Conservation (phyloP, 2,113 vertebrate species). For the Herpetotheres cachinnans region DNA sequence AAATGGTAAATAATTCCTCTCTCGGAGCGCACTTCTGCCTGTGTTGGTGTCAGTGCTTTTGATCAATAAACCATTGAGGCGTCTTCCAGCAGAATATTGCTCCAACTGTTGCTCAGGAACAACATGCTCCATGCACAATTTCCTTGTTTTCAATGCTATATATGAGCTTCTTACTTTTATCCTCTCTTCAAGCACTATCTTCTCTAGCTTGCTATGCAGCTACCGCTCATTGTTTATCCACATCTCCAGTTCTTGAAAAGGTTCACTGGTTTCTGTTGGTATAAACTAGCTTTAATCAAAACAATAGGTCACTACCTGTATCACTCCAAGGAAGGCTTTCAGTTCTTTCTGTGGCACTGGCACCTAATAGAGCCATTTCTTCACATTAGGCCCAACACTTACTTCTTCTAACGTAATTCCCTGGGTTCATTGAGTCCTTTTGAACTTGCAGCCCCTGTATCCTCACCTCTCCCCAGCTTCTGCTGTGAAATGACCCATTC, state of each 20-base stretch:
- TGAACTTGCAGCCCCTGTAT: not conserved
- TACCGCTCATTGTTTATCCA: not conserved
- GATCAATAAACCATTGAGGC: conserved; percentile 21
- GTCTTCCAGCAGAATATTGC: not conserved
- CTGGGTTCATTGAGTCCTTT: not conserved
- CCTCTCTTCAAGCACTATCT: not conserved
- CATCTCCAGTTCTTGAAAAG: not conserved
- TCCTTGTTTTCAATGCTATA: not conserved
- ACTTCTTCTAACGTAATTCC: not conserved
- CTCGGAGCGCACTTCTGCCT: not conserved
- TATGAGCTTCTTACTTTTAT: not conserved
- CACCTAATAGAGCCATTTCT: not conserved
- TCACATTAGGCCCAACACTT: not conserved
- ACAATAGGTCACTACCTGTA: not conserved
- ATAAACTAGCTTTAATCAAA: not conserved
- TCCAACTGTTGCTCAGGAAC: not conserved
- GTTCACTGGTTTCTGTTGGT: not conserved
- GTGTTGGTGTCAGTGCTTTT: not conserved
- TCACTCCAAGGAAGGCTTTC: not conserved
- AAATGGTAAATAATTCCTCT: conserved; percentile 40
- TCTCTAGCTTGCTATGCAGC: not conserved
- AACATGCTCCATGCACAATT: not conserved
- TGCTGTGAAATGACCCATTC: not conserved
- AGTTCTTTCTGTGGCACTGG: not conserved
- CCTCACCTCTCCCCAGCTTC: not conserved